Evolutionary conservation across 2,888 invertebrate species (phyloP), one percentile per base, ranked within the genome.

Genomic region (Heliconius cydno): DNA sequence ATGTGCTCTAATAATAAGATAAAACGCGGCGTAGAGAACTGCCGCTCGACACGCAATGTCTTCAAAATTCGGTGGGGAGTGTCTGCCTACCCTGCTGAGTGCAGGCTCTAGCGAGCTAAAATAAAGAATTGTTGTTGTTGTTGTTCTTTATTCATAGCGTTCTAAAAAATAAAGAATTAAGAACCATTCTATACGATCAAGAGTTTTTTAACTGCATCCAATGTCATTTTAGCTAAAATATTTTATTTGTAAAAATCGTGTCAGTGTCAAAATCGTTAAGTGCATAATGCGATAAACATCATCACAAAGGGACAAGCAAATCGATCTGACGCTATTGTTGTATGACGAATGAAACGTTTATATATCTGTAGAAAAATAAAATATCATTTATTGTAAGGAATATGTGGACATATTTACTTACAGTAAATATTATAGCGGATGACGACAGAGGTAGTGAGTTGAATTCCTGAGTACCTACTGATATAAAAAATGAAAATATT

Each of bases 211-310:
- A 52, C 52, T 52, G 52, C 52, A 7, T 52, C 19, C 19, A 52
- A 52, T 52, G 52, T 52, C 2, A 52, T 52, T 60, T 60, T n/a
- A 30, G 34, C 19, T 57, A 15, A 65, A 68, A 73, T 52, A 65
- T 77, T 71, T 77, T 68, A 77, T 77, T 57, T 74, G n/a, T 38
- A 70, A 76, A 52, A 74, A 65, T 74, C 81, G 65, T 77, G 73
- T 77, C 75, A 77, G 60, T 75, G 74, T 79, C 79, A 81, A 66
- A 76, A 68, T n/a, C 57, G 65, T 68, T 75, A 72, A 73, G 78
- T 78, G 77, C 78, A 80, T 75, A 79, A 77, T 74, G 38, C 34
- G 80, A 76, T 79, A 75, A 77, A 66, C 65, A 82, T 81, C 80
- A 76, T 76, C 70, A 73, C 63, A 66, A 79, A 78, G 67, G 74